phyloP scores from a whole-genome alignment of 2,113 vertebrate genomes.

The Rhinogobius similis region DNA sequence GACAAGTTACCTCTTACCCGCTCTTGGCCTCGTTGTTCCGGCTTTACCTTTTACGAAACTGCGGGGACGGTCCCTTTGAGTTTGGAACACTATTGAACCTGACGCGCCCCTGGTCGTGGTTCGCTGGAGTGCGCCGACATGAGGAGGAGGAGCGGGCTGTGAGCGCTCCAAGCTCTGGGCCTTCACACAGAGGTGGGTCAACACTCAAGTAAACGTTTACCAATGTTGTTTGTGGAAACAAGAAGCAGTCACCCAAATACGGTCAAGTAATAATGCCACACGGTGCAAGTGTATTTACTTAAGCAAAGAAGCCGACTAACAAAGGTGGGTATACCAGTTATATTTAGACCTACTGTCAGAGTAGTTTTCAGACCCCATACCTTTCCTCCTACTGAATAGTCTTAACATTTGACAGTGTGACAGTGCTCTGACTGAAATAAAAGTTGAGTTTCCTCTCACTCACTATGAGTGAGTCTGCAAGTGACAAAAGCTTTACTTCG shows the following conservation, averaged over 20 bases:
- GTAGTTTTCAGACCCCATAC: too few species aligned
- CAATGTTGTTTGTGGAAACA: background rate
- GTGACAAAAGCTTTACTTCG: too few species aligned
- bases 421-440: too few species aligned
- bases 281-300: too few species aligned
- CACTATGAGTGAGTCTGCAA: too few species aligned
- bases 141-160: conserved; percentile 25
- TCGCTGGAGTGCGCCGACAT: conserved; percentile 28
- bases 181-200: background rate
- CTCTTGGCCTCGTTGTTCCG: background rate
- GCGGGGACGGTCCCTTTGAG: background rate
- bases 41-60: conserved; percentile 3
- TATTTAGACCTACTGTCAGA: too few species aligned
- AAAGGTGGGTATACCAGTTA: too few species aligned
- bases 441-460: too few species aligned
- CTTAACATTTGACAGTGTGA: too few species aligned
- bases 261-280: too few species aligned
- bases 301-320: too few species aligned
- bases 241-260: background rate
- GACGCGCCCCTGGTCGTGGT: conserved; percentile 14
- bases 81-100: conserved; percentile 43
- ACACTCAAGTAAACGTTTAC: background rate
- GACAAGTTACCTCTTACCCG: background rate
- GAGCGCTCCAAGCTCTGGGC: conserved; percentile 7
- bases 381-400: too few species aligned